phyloP scores from a whole-genome alignment of 2,888 invertebrate species.

The Drosophila mayaguana region DNA sequence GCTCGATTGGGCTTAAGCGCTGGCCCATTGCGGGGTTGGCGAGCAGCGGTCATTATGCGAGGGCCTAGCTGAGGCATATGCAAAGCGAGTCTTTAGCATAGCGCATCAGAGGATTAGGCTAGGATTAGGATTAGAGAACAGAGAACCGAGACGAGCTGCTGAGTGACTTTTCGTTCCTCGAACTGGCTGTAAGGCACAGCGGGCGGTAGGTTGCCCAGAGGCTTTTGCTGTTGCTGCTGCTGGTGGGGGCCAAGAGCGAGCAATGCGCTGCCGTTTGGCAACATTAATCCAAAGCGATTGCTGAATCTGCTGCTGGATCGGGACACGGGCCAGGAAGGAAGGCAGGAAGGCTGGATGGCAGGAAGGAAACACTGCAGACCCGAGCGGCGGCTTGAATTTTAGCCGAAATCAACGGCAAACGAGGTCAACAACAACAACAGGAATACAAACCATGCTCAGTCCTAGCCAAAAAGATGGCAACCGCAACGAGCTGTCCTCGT shows the following conservation, averaged over 20 bases:
- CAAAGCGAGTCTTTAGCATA: conserved; percentile 62
- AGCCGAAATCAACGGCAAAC: conserved; percentile 49
- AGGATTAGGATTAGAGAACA: conserved; percentile 42
- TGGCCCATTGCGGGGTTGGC: background rate
- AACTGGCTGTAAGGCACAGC: conserved; percentile 20
- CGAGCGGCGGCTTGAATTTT: conserved; percentile 24
- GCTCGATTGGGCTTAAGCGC: background rate
- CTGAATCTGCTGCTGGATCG: conserved; percentile 43
- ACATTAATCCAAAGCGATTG: conserved; percentile 73
- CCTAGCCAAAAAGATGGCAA: conserved; percentile 33
- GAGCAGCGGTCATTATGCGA: conserved; percentile 55
- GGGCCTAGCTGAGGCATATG: conserved; percentile 46
- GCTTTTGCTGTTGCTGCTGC: background rate
- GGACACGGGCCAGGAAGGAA: conserved; percentile 18
- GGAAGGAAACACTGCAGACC: conserved; percentile 65
- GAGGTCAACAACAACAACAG: conserved; percentile 56
- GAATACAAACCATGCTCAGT: conserved; percentile 11
- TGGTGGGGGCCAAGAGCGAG: conserved; percentile 10
- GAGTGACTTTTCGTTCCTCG: conserved; percentile 55
- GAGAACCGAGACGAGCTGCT: background rate
- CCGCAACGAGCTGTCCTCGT: conserved; percentile 19
- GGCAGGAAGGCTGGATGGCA: conserved; percentile 22
- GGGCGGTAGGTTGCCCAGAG: background rate
- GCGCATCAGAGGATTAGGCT: conserved; percentile 40
- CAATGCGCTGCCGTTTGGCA: conserved; percentile 54